Conservation (phyloP, 2,113 vertebrate genomes). For the Siniperca knerii region DNA sequence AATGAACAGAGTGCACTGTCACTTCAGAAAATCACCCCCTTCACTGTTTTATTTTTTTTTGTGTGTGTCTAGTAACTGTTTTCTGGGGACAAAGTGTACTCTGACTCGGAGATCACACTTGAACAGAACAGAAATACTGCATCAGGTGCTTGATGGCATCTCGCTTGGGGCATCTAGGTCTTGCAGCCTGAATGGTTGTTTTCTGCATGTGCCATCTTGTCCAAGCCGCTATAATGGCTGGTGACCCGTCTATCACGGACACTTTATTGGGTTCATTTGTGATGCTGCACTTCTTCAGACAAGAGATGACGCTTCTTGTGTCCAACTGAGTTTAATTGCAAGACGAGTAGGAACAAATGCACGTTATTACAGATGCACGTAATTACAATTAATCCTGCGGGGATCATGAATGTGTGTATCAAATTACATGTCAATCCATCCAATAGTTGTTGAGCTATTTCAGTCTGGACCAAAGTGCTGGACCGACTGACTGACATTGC, state of each 20-base stretch:
- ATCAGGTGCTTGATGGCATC: not conserved
- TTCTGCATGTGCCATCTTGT: slow-evolving; percentile 1
- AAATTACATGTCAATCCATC: not conserved
- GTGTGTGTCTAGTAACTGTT: not conserved
- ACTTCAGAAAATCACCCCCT: slow-evolving; percentile 1
- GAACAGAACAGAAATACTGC: not conserved
- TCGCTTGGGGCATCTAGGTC: not conserved
- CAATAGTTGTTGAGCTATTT: not conserved
- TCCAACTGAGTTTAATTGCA: not conserved
- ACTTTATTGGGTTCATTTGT: not conserved
- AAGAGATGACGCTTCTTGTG: not conserved
- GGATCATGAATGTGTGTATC: not conserved
- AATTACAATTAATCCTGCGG: too few relatives aligned
- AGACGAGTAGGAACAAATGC: not conserved
- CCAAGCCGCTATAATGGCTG: not conserved
- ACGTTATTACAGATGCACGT: slow-evolving; percentile 5
- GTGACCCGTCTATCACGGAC: not conserved
- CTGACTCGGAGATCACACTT: not conserved
- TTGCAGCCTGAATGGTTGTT: not conserved
- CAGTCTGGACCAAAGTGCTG: not conserved
- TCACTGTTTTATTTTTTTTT: not conserved
- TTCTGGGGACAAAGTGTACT: slow-evolving; percentile 11
- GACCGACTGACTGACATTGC: not conserved
- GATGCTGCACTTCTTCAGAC: not conserved
- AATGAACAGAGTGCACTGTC: slow-evolving; percentile 33